Base-by-base conservation (phyloP, 2,888 invertebrate species). In the Clepsis dumicolana region DNA sequence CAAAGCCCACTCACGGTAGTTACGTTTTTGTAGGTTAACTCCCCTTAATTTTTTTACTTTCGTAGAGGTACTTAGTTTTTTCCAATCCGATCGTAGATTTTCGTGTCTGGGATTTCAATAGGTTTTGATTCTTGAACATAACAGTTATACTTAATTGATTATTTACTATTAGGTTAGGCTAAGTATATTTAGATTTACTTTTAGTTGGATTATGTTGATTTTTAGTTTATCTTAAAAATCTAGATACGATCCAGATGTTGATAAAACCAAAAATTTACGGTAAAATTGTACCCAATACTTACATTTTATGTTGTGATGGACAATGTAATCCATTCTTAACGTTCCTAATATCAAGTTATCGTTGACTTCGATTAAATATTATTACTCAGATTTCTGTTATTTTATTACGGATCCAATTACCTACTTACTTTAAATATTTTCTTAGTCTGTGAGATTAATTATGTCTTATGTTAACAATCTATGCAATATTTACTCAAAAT, bases 121-220 rank as follows among this genome's bases (percentile, higher is more conserved):
- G 48, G 48, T 48, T 21, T 48, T 48, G 48, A 48, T 21, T 48
- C 21, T 48, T 21, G 21, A 10, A 5, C 8, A 16, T 44, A 5
- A 5, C 48, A 44, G n/a, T 44, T 3, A 21, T 48, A 21, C 21
- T 2, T 21, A n/a, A n/a, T 48, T 21, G 18, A 48, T 48, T 48
- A 12, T 48, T 48, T 18, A 16, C 12, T 21, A 8, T 48, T 48
- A 21, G 21, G 18, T 48, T 48, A 35, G 12, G 35, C 12, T n/a
- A 48, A 48, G 48, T 48, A 18, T 48, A 44, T 16, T 29, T 38
- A 14, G 38, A 38, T 38, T 18, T 12, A 12, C 21, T 4, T 21
- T 48, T 48, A 21, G 48, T 48, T 48, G 21, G 48, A 48, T 48
- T 48, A 48, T 48, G 48, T 48, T 48, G 21, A 48, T 48, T 48